Evolutionary conservation across 2,113 vertebrate species (phyloP).

Genomic region (Gavialis gangeticus): DNA sequence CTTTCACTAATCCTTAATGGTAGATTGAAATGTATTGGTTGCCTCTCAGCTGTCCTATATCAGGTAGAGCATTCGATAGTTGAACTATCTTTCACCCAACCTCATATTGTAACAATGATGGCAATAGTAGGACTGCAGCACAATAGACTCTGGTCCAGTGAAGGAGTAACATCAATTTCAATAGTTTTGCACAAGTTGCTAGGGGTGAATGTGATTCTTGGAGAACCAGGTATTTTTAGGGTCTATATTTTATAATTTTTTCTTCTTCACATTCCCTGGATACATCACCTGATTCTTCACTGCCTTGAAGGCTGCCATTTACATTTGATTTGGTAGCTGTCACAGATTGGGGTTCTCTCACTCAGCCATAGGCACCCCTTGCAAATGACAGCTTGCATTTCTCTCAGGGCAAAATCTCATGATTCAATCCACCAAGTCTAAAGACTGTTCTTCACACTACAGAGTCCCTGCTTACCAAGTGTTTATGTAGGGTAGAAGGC

Average conservation of each 20-base stretch:
- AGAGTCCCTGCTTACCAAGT: neutral
- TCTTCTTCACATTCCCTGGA: neutral
- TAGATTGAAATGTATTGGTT: neutral
- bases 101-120: neutral
- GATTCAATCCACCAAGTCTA: neutral
- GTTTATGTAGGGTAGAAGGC: neutral
- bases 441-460: neutral
- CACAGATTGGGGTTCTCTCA: neutral
- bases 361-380: neutral
- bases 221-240: neutral
- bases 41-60: neutral
- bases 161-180: neutral
- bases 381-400: neutral
- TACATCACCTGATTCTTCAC: neutral
- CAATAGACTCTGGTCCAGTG: neutral
- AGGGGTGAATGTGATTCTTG: neutral
- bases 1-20: neutral
- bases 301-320: rapidly evolving
- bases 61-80: neutral
- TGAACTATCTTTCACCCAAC: neutral
- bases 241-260: neutral
- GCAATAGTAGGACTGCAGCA: neutral
- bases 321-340: neutral
- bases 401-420: neutral
- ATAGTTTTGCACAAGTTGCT: neutral